A percentile compares a stretch with the other conserved stretches of the same genome.
Conservation (phyloP, 2,113 vertebrate genomes). For the Tinamus guttatus region DNA sequence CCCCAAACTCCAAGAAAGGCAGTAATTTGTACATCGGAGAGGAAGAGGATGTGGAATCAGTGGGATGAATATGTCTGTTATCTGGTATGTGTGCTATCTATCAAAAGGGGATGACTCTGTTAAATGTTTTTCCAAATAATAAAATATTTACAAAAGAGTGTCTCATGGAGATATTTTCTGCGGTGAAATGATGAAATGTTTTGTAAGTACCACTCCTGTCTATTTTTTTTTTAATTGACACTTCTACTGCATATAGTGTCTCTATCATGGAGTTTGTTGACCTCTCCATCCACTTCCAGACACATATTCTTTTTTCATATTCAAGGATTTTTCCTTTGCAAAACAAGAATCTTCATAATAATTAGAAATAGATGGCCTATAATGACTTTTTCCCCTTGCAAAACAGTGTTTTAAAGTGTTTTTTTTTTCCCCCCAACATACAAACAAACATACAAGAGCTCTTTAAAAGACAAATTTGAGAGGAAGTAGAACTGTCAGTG, state of each 20-base stretch:
- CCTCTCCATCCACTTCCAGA: not conserved
- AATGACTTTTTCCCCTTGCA: conserved; percentile 24
- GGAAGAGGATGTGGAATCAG: not conserved
- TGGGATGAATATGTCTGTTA: not conserved
- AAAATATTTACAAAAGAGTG: not conserved
- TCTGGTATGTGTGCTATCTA: not conserved
- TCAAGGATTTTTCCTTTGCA: not conserved
- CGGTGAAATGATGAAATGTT: not conserved
- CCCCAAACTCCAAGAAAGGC: not conserved
- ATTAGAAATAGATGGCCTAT: conserved; percentile 37
- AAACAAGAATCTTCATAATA: not conserved
- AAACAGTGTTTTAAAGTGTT: conserved; percentile 55
- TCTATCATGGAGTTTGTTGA: not conserved
- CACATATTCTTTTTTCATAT: conserved; percentile 1
- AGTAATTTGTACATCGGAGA: not conserved
- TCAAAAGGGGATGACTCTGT: not conserved
- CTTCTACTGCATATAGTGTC: not conserved
- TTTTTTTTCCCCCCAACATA: not conserved
- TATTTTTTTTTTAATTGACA: not conserved
- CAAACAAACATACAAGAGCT: conserved; percentile 44
- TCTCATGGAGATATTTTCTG: not conserved
- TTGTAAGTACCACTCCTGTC: not conserved
- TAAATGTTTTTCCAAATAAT: not conserved
- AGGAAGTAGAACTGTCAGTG: conserved; percentile 32
- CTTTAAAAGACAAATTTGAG: not conserved